Conservation (phyloP, 2,113 vertebrate genomes). For the Hydropotes inermis region DNA sequence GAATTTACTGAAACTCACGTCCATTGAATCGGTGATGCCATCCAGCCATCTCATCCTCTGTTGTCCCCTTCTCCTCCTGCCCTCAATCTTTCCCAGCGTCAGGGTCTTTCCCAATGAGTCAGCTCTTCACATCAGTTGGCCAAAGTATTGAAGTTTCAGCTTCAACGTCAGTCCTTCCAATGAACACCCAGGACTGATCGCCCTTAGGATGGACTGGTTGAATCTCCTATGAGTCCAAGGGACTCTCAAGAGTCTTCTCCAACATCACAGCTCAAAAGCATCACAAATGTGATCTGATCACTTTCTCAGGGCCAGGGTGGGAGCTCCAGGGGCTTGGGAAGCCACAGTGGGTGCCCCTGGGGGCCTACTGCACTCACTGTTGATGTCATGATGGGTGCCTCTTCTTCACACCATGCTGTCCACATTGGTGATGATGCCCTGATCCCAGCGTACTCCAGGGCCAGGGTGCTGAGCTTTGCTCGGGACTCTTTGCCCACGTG, state of each 20-base stretch:
- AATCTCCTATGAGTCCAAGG: background rate
- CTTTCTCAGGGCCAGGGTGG: background rate
- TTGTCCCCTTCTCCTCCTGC: background rate
- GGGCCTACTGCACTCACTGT: background rate
- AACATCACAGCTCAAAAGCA: background rate
- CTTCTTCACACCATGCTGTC: background rate
- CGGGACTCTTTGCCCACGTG: background rate
- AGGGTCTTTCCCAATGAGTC: background rate
- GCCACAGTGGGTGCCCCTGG: background rate
- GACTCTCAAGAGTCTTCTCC: background rate
- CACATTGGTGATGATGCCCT: background rate
- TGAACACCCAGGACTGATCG: background rate
- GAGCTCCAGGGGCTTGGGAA: too few species aligned
- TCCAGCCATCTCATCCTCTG: background rate
- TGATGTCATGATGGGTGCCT: background rate
- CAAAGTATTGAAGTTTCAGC: background rate
- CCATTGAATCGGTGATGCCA: accelerated
- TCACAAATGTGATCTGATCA: background rate
- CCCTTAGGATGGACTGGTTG: background rate
- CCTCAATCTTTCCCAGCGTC: background rate
- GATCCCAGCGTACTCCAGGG: background rate
- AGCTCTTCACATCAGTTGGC: background rate
- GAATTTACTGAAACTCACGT: background rate
- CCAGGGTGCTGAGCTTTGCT: background rate
- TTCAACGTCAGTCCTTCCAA: background rate